phyloP scores from a whole-genome alignment of 2,888 invertebrate species.

The Perizoma flavofasciatum region DNA sequence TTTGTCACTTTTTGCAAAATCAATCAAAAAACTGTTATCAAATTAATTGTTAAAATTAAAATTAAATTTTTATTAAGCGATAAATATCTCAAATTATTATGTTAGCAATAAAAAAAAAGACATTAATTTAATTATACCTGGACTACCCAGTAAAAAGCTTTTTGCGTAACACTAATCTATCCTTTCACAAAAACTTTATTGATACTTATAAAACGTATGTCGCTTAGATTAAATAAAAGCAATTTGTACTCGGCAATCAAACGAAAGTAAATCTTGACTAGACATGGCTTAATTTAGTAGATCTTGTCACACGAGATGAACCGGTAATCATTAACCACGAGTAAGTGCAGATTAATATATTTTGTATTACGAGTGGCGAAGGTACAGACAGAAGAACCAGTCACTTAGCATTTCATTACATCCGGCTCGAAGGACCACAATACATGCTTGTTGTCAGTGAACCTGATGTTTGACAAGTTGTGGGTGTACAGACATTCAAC shows the following conservation, averaged over 20 bases:
- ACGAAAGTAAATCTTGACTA: constrained; percentile 37
- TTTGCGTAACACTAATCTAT: constrained; percentile 21
- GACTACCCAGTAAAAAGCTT: constrained; percentile 1
- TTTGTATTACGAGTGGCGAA: not conserved
- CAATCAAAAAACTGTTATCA: too few relatives aligned
- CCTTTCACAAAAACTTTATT: constrained; percentile 24
- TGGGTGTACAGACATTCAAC: constrained; percentile 4
- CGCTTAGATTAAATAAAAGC: constrained; percentile 31
- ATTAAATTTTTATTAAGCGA: too few relatives aligned
- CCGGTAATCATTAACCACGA: constrained; percentile 2
- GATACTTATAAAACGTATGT: constrained; percentile 16
- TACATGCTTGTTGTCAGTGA: not conserved
- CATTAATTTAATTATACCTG: too few relatives aligned
- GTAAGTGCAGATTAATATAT: not conserved
- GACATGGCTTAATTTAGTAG: constrained; percentile 24
- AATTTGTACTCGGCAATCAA: constrained; percentile 30
- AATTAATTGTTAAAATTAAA: too few relatives aligned
- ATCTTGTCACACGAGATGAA: constrained; percentile 22
- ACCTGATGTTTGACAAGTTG: constrained; percentile 10
- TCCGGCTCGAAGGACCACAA: constrained; percentile 21
- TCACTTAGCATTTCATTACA: constrained; percentile 3
- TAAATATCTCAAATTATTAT: too few relatives aligned
- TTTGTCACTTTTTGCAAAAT: too few relatives aligned
- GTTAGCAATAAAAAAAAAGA: too few relatives aligned
- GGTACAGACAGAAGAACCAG: constrained; percentile 1